These are phyloP conservation scores for Oreotrochilus melanogaster DNA, from an alignment of 2,113 vertebrate species.

Conservation along the genomic window DNA sequence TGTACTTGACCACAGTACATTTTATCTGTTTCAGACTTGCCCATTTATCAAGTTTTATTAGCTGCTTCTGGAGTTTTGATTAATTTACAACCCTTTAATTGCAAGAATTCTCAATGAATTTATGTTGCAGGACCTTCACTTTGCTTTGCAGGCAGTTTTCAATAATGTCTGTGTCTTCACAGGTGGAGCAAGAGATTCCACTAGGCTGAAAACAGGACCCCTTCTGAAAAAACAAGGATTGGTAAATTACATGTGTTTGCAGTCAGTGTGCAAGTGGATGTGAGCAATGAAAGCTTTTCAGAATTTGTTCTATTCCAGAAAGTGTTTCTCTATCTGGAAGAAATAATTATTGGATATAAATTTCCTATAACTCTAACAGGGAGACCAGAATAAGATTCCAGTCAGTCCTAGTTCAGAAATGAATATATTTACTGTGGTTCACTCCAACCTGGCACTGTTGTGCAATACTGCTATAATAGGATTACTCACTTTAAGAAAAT, in stretches of 20 bases:
- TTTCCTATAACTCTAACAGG: not conserved
- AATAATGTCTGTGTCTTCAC: not conserved
- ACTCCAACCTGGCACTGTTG: not conserved
- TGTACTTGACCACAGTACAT: not conserved
- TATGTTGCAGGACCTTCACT: accelerated
- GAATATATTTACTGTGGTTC: not conserved
- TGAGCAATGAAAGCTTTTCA: not conserved
- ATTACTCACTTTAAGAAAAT: not conserved
- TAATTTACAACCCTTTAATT: not conserved
- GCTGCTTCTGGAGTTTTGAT: not conserved
- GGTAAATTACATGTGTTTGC: not conserved
- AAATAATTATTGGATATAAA: not conserved
- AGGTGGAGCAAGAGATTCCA: not conserved
- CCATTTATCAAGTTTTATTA: not conserved
- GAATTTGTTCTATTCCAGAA: not conserved
- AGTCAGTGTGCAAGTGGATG: not conserved
- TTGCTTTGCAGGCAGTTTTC: not conserved
- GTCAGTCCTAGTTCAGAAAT: not conserved
- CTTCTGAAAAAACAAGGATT: not conserved
- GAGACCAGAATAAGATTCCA: not conserved
- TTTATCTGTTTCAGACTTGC: not conserved
- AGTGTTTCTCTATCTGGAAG: not conserved
- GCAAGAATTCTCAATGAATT: not conserved
- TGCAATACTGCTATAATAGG: not conserved
- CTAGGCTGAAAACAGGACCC: not conserved